Conservation (phyloP, 1,140 invertebrate species). For the Drosophila albomicans region DNA sequence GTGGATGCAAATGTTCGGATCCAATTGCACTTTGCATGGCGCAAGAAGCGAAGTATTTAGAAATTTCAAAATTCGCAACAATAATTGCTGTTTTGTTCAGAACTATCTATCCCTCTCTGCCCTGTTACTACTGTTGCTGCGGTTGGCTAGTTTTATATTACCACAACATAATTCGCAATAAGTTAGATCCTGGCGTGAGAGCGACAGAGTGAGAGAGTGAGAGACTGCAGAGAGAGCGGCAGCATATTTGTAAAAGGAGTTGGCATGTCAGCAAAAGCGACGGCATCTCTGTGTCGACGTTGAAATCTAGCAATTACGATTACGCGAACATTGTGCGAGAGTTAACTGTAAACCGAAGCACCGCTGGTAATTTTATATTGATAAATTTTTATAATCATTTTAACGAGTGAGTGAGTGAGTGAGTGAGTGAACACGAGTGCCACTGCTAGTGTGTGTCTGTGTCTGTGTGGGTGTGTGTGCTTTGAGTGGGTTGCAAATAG, state of each 20-base stretch:
- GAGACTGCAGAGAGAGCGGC: neutral
- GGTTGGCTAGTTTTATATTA: constrained; percentile 19
- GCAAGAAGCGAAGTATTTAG: constrained; percentile 13
- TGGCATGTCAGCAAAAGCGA: constrained; percentile 40
- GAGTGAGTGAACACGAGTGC: constrained; percentile 45
- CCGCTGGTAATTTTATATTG: constrained; percentile 77
- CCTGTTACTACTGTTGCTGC: neutral
- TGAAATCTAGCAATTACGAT: constrained; percentile 56
- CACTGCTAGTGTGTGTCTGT: constrained; percentile 6
- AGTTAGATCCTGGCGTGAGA: constrained; percentile 14
- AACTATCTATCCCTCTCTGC: neutral
- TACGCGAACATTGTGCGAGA: constrained; percentile 60
- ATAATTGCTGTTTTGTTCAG: constrained; percentile 12
- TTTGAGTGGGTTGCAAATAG: constrained; percentile 61
- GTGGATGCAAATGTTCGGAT: constrained; percentile 8
- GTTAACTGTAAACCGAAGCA: constrained; percentile 63
- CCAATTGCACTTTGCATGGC: constrained; percentile 33
- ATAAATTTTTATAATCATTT: constrained; percentile 83
- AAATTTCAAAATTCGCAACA: constrained; percentile 34
- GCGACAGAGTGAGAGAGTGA: neutral
- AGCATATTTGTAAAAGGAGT: constrained; percentile 32
- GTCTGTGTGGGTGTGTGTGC: constrained; percentile 13
- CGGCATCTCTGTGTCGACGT: constrained; percentile 6
- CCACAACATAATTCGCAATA: constrained; percentile 30
- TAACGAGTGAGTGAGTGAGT: constrained; percentile 75